These are phyloP conservation scores for Micromesistius poutassou DNA, from an alignment of 2,797 vertebrate species.

Conservation along the genomic window DNA sequence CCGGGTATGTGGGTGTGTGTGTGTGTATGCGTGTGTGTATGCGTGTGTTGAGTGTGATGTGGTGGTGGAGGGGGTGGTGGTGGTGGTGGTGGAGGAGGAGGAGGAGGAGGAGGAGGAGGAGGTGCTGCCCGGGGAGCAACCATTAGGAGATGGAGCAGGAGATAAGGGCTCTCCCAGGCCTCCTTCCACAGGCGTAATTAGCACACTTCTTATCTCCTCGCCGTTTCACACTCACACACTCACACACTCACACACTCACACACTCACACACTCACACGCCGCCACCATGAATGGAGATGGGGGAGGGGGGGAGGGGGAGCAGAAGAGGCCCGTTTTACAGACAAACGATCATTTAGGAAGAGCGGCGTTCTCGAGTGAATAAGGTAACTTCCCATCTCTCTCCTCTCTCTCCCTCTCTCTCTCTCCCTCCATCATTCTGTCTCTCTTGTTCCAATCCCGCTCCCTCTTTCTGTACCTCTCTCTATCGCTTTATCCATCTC, in stretches of 20 bases:
- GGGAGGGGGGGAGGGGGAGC: conserved; percentile 47
- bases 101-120: conserved; percentile 50
- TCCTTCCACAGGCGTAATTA: conserved; percentile 84
- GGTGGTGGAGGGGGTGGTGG: conserved; percentile 29
- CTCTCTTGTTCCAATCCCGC: background rate
- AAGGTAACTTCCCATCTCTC: conserved; percentile 45
- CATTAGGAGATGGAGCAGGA: conserved; percentile 83
- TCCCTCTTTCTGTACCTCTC: conserved; percentile 41
- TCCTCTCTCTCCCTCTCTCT: conserved; percentile 25
- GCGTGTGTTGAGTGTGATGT: background rate
- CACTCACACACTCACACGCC: conserved; percentile 74
- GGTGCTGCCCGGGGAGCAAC: conserved; percentile 82
- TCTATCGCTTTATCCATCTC: conserved; percentile 21
- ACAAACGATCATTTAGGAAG: conserved; percentile 59
- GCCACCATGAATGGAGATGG: conserved; percentile 47
- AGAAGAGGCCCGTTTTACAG: conserved; percentile 62
- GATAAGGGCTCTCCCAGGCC: conserved; percentile 86
- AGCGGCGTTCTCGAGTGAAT: conserved; percentile 50
- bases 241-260: conserved; percentile 80
- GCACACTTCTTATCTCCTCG: conserved; percentile 84
- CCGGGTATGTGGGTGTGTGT: background rate
- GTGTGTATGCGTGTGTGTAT: conserved; percentile 3
- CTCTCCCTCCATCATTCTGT: conserved; percentile 40
- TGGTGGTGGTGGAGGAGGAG: conserved; percentile 47
- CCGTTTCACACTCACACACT: conserved; percentile 81